Evolutionary conservation across 2,888 invertebrate species (phyloP).

Genomic region (Eupeodes luniger): DNA sequence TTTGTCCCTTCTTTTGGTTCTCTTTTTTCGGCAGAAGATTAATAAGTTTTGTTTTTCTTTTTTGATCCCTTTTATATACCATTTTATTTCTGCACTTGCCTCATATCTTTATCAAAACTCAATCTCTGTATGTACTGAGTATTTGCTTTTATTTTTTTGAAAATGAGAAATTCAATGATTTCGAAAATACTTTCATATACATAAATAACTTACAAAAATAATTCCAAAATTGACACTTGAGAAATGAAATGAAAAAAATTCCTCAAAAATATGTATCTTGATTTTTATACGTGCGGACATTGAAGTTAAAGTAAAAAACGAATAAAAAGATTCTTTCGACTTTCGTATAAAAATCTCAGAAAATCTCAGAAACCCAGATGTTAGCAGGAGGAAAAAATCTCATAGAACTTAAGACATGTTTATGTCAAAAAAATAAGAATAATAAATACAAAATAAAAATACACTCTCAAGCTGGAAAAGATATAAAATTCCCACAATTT

Average conservation of each 20-base stretch:
- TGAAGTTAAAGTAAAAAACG: not conserved
- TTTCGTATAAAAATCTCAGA: slow-evolving; percentile 48
- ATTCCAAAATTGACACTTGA: slow-evolving; percentile 27
- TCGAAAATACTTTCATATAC: not conserved
- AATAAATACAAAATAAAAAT: slow-evolving; percentile 42
- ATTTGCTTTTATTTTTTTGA: not conserved
- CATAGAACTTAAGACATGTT: slow-evolving; percentile 35
- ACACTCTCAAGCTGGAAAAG: slow-evolving; percentile 47
- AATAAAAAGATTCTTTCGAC: not conserved
- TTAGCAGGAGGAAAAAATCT: slow-evolving; percentile 25
- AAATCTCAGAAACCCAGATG: slow-evolving; percentile 57
- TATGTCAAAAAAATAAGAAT: slow-evolving; percentile 34
- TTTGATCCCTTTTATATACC: not conserved
- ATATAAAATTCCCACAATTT: slow-evolving; percentile 69
- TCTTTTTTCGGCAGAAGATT: not conserved
- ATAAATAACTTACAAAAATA: slow-evolving; percentile 13
- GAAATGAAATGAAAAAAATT: slow-evolving; percentile 17
- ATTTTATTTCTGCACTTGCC: not conserved
- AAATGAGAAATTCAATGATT: not conserved
- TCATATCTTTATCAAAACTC: not conserved
- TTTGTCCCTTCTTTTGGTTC: not conserved
- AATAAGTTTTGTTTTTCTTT: not conserved
- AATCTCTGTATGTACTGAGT: not conserved
- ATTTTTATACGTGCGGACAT: not conserved
- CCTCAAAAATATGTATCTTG: slow-evolving; percentile 10